These are phyloP conservation scores for Uloborus plumipes DNA, from an alignment of 2,888 invertebrate species.

Conservation along the genomic window DNA sequence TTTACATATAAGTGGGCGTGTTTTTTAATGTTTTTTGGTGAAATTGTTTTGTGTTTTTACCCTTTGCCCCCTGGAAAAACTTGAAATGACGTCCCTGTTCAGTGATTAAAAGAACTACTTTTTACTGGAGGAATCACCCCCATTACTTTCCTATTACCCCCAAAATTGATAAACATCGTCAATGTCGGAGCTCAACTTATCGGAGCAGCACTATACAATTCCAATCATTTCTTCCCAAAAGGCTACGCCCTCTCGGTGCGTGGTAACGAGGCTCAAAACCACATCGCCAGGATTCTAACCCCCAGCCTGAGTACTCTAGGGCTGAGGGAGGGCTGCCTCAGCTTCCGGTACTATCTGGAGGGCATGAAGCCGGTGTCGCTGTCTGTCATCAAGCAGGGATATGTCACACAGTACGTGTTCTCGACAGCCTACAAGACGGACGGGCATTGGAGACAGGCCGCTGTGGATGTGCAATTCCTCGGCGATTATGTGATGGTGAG, in stretches of 20 bases:
- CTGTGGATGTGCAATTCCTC: constrained; percentile 30
- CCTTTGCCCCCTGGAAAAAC: too few relatives aligned
- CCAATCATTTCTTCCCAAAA: not conserved
- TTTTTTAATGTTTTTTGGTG: too few relatives aligned
- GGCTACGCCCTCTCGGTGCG: constrained; percentile 36
- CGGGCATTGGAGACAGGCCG: constrained; percentile 26
- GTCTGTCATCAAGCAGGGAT: constrained; percentile 47
- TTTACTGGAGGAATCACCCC: too few relatives aligned
- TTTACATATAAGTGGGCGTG: too few relatives aligned
- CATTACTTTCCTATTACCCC: too few relatives aligned
- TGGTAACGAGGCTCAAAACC: constrained; percentile 38
- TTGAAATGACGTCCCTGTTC: too few relatives aligned
- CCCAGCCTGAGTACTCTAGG: constrained; percentile 15
- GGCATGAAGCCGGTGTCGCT: constrained; percentile 38
- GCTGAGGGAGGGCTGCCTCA: constrained; percentile 19
- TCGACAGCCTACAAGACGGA: constrained; percentile 31
- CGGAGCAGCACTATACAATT: too few relatives aligned
- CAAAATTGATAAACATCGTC: too few relatives aligned
- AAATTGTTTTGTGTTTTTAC: too few relatives aligned
- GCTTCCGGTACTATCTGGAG: constrained; percentile 31
- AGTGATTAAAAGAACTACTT: too few relatives aligned
- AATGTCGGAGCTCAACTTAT: too few relatives aligned
- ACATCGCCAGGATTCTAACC: constrained; percentile 35
- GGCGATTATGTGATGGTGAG: constrained; percentile 46
- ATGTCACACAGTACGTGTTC: constrained; percentile 38